These are phyloP conservation scores for Drosophila busckii DNA, from an alignment of 1,140 invertebrate species.

Conservation along the genomic window DNA sequence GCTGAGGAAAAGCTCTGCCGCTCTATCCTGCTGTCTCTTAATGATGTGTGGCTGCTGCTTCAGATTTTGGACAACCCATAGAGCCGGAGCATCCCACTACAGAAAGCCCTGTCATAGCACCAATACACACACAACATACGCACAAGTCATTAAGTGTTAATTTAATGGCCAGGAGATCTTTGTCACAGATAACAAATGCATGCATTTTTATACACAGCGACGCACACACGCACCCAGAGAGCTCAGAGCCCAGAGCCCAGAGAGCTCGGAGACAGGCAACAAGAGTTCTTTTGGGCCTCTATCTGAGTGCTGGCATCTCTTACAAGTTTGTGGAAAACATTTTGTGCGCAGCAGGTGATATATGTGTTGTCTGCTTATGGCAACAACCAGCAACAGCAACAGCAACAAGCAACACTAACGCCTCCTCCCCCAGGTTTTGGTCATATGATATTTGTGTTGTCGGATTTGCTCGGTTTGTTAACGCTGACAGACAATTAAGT, in stretches of 20 bases:
- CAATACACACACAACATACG: conserved; percentile 48
- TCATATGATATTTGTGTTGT: conserved; percentile 76
- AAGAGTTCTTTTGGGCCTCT: conserved; percentile 48
- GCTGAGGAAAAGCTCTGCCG: conserved; percentile 25
- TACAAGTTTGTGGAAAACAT: conserved; percentile 75
- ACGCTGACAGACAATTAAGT: conserved; percentile 76
- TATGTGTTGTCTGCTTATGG: conserved; percentile 68
- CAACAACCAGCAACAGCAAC: conserved; percentile 6
- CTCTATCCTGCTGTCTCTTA: conserved; percentile 58
- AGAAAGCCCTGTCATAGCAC: conserved; percentile 28
- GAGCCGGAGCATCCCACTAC: conserved; percentile 35
- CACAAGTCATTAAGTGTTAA: conserved; percentile 76
- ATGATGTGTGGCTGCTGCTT: conserved; percentile 69
- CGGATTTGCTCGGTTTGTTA: conserved; percentile 64
- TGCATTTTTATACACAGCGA: conserved; percentile 59
- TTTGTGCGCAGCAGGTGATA: conserved; percentile 73
- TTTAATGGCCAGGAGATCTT: conserved; percentile 76
- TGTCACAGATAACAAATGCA: conserved; percentile 74
- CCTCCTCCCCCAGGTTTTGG: conserved; percentile 31
- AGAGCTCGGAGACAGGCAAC: too few species aligned
- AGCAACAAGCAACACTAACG: conserved; percentile 25
- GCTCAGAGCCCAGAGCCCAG: not conserved
- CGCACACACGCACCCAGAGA: conserved; percentile 7
- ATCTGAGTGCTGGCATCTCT: conserved; percentile 64
- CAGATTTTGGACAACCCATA: conserved; percentile 43